Evolutionary conservation across 2,888 invertebrate genomes (phyloP).

Genomic region (Odontocolon sp.): DNA sequence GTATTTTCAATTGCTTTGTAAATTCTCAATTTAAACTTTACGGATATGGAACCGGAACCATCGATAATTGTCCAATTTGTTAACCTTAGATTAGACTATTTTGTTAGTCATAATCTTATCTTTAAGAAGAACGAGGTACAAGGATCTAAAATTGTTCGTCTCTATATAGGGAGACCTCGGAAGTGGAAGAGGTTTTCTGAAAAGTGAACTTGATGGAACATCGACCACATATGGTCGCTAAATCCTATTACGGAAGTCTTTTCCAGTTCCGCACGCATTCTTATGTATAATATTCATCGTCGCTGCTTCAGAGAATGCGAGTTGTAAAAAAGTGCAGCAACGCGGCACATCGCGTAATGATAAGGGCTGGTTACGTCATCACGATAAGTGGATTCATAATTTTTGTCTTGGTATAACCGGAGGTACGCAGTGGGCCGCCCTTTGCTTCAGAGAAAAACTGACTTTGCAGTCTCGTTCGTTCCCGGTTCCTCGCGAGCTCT

Average conservation of each 20-base stretch:
- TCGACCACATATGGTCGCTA: constrained; percentile 13
- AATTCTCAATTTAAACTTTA: too few relatives aligned
- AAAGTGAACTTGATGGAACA: neutral
- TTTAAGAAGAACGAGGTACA: neutral
- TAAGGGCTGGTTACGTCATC: constrained; percentile 14
- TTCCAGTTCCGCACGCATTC: neutral
- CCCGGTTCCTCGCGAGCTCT: neutral
- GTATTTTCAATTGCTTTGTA: too few relatives aligned
- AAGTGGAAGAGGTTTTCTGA: too few relatives aligned
- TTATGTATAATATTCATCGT: neutral
- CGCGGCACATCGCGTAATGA: neutral
- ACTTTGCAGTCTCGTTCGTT: too few relatives aligned
- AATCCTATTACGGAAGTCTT: constrained; percentile 30
- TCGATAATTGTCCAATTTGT: too few relatives aligned
- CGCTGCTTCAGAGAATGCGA: constrained; percentile 18
- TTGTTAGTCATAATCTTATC: too few relatives aligned
- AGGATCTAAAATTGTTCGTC: neutral
- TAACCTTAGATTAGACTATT: too few relatives aligned
- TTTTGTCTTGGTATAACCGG: constrained; percentile 15
- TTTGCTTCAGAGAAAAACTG: neutral
- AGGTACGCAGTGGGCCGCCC: neutral
- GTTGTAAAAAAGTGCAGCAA: neutral
- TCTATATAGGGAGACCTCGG: constrained; percentile 21
- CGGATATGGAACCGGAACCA: too few relatives aligned
- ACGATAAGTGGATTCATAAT: constrained; percentile 28